Percentiles rank a stretch among this genome's conserved stretches.
Conservation (phyloP, 2,113 vertebrate species). For the Dendropsophus ebraccatus region DNA sequence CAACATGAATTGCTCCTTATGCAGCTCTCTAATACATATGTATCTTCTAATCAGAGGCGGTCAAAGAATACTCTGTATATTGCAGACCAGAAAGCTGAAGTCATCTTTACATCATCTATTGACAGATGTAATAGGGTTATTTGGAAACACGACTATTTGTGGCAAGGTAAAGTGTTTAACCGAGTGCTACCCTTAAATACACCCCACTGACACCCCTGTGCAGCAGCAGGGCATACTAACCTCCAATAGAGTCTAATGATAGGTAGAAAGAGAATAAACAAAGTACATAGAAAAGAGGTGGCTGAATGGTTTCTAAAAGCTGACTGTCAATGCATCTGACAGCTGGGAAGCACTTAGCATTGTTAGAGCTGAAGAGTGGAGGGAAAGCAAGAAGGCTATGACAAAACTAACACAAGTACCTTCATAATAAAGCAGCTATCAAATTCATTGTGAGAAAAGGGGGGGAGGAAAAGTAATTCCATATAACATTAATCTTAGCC, state of each 20-base stretch:
- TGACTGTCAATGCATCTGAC: slow-evolving; percentile 16
- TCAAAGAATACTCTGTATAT: too few species aligned
- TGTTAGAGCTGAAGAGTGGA: not conserved
- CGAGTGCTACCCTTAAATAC: not conserved
- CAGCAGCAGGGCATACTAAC: not conserved
- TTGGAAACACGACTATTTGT: not conserved
- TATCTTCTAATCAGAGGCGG: too few species aligned
- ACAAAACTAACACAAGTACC: not conserved
- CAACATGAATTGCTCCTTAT: too few species aligned
- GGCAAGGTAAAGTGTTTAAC: not conserved
- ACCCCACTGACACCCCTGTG: too few species aligned
- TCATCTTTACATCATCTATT: not conserved
- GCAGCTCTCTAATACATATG: too few species aligned
- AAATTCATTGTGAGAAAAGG: not conserved
- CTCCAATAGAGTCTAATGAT: not conserved
- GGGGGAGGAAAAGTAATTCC: not conserved
- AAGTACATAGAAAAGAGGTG: not conserved
- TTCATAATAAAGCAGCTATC: not conserved
- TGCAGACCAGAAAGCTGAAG: too few species aligned
- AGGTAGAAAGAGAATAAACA: not conserved
- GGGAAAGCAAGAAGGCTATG: slow-evolving; percentile 15
- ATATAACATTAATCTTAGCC: not conserved
- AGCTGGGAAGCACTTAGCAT: slow-evolving; percentile 10
- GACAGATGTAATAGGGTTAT: not conserved
- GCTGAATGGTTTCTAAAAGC: slow-evolving; percentile 13